These are phyloP conservation scores for Hippoglossus stenolepis DNA, from an alignment of 2,113 vertebrate species.

Conservation along the genomic window DNA sequence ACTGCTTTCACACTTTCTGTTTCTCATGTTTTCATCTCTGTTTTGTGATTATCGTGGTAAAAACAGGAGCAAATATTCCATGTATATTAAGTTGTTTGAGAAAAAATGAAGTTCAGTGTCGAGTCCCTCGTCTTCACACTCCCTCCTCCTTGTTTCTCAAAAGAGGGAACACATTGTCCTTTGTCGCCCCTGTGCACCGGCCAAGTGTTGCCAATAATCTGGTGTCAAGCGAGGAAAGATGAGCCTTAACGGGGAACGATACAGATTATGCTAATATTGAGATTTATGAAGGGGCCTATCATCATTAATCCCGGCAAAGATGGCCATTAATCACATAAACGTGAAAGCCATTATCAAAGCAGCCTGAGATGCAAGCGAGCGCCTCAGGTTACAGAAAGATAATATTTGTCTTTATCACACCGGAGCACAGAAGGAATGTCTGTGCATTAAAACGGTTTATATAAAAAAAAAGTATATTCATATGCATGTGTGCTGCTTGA, in stretches of 20 bases:
- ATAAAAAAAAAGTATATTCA: neutral
- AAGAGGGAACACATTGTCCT: slow-evolving; percentile 60
- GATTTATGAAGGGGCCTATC: slow-evolving; percentile 34
- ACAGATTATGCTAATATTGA: slow-evolving; percentile 38
- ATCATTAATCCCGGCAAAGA: slow-evolving; percentile 36
- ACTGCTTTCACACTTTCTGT: neutral
- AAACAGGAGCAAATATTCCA: neutral
- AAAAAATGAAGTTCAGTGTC: neutral
- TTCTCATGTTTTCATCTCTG: neutral
- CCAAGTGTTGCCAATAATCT: slow-evolving; percentile 35
- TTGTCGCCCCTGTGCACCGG: slow-evolving; percentile 14
- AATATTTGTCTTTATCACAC: neutral
- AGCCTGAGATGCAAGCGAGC: slow-evolving; percentile 9
- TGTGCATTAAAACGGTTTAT: neutral
- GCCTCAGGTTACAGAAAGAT: neutral
- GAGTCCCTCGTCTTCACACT: slow-evolving; percentile 3
- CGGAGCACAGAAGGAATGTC: neutral
- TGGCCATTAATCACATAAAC: slow-evolving; percentile 27
- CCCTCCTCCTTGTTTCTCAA: slow-evolving; percentile 1
- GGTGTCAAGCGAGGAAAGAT: slow-evolving; percentile 27
- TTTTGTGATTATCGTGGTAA: neutral
- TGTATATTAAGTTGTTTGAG: neutral
- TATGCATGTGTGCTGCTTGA: neutral
- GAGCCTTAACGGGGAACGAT: slow-evolving; percentile 4
- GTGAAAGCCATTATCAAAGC: slow-evolving; percentile 13